Evolutionary conservation across 2,113 vertebrate species (phyloP), one percentile per base, ranked within the genome.

Genomic region (Toxostoma redivivum): DNA sequence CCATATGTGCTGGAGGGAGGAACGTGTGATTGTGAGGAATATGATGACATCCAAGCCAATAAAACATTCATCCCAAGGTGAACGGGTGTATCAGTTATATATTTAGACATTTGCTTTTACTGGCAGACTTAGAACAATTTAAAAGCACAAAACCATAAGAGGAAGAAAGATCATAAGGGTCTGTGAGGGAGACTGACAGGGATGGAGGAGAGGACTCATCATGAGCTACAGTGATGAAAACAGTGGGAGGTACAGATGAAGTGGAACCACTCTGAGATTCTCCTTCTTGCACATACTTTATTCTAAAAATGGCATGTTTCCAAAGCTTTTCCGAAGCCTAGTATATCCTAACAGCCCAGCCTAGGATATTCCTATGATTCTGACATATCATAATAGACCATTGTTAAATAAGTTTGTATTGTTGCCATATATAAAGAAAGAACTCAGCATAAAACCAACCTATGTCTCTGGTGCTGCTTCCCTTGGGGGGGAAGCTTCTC

Each of bases 31-130:
- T 95, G 44, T 94, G 87, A 95, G 27, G 81, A 94, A 54, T 74
- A 84, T 64, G 84, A 91, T 95, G 95, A 95, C 91, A 94, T 95
- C 87, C 31, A 12, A 93, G 85, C 33, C 17, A 76, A 92, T 94
- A 93, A 95, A 95, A 86, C 91, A 92, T 95, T 86, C 79, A 77
- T 95, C 81, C 78, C 84, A 94, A 97, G 87, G 97, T 97, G 91
- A 94, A 92, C 1, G 87, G 86, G 94, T 92, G 60, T 96, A 96
- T 95, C 95, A 92, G 91, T 91, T 95, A 95, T 83, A 91, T 86
- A 92, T 95, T 96, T 91, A 90, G 85, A 81, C 60, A 70, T 83
- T 97, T 2, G 22, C 30, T 80, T 93, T 92, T 94, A 89, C 73
- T 65, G 11, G 66, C 37, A 94, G 83, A 81, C 57, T 62, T 85